phyloP scores from a whole-genome alignment of 2,113 vertebrate species.

The Thamnaconus septentrionalis region DNA sequence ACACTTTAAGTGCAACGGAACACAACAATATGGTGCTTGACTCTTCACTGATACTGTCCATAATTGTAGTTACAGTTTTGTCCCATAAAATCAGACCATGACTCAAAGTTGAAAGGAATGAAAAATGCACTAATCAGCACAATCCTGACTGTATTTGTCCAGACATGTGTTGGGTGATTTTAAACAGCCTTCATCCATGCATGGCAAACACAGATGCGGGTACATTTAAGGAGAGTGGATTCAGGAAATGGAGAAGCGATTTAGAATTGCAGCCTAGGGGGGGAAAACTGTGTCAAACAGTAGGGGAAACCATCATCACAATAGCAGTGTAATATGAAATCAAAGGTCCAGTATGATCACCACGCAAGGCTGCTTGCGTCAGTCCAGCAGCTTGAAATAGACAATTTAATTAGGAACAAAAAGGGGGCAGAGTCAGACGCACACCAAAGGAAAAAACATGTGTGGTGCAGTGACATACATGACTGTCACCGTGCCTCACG shows the following conservation, averaged over 20 bases:
- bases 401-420: not conserved
- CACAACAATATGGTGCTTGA: too few relatives aligned
- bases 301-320: not conserved
- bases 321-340: not conserved
- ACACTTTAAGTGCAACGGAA: not conserved
- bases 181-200: not conserved
- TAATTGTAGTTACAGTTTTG: too few relatives aligned
- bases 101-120: too few relatives aligned
- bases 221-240: conserved; percentile 30
- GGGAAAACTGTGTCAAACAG: conserved; percentile 7
- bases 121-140: too few relatives aligned
- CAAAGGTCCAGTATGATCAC: not conserved
- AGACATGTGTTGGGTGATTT: too few relatives aligned
- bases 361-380: not conserved
- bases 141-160: too few relatives aligned
- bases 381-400: not conserved
- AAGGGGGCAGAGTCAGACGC: not conserved
- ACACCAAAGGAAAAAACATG: not conserved
- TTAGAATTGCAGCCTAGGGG: conserved; percentile 26
- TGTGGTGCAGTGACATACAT: too few relatives aligned
- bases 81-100: too few relatives aligned
- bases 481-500: too few relatives aligned
- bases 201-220: not conserved
- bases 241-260: conserved; percentile 42
- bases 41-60: too few relatives aligned